Evolutionary conservation across 2,888 invertebrate species (phyloP).

Genomic region (Orgyia antiqua): DNA sequence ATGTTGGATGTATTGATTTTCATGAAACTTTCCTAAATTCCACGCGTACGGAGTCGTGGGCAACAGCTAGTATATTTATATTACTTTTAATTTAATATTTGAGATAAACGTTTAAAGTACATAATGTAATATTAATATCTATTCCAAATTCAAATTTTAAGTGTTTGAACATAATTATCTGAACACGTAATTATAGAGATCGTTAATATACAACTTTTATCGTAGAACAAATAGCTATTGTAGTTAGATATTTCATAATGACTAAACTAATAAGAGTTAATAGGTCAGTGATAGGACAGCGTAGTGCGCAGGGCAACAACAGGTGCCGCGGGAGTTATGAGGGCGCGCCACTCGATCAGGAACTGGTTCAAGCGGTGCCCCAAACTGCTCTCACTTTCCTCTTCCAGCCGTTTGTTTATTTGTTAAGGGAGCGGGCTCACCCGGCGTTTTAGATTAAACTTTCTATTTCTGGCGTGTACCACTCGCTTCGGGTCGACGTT

Average conservation of each 20-base stretch:
- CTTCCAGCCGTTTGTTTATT: slow-evolving; percentile 66
- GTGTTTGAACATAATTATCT: too few relatives aligned
- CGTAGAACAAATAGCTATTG: slow-evolving; percentile 22
- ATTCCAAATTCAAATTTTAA: too few relatives aligned
- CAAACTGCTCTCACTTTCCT: slow-evolving; percentile 71
- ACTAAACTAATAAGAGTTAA: slow-evolving; percentile 48
- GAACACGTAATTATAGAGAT: slow-evolving; percentile 34
- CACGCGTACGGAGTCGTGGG: too few relatives aligned
- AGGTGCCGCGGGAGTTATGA: slow-evolving; percentile 30
- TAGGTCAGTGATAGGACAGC: slow-evolving; percentile 62
- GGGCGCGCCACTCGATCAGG: slow-evolving; percentile 24
- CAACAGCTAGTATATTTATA: too few relatives aligned
- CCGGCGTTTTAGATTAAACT: slow-evolving; percentile 64
- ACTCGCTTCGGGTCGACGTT: slow-evolving; percentile 68
- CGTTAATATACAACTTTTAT: slow-evolving; percentile 31
- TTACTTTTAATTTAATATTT: too few relatives aligned
- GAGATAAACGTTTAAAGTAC: too few relatives aligned
- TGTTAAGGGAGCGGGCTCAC: slow-evolving; percentile 61
- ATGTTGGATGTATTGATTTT: too few relatives aligned
- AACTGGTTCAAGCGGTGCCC: slow-evolving; percentile 59
- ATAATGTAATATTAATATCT: too few relatives aligned
- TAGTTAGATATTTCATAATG: slow-evolving; percentile 38
- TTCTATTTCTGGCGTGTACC: slow-evolving; percentile 72
- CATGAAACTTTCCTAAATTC: too few relatives aligned
- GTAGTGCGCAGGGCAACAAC: slow-evolving; percentile 30